These are phyloP conservation scores for Athalia circularis DNA, from an alignment of 2,888 invertebrate genomes.

Conservation along the genomic window DNA sequence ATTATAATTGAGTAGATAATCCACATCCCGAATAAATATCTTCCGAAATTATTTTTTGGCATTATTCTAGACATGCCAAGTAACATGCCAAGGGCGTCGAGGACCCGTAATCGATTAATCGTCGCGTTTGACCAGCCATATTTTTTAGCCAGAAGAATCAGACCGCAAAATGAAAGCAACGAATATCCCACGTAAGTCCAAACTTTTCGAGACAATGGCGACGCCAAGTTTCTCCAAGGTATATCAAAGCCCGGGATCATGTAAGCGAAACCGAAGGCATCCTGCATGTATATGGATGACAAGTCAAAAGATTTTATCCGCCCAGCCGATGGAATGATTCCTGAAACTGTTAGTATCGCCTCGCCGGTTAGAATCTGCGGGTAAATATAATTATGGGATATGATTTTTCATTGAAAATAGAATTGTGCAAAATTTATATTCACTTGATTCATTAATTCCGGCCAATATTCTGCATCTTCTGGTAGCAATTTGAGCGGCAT, in stretches of 20 bases:
- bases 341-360: background rate
- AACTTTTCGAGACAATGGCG: background rate
- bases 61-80: background rate
- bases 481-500: slow-evolving; percentile 24
- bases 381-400: background rate
- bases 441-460: too few species aligned
- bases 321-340: background rate
- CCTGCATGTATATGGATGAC: slow-evolving; percentile 22
- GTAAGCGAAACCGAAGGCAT: slow-evolving; percentile 5
- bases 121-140: background rate
- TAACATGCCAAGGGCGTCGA: slow-evolving; percentile 15
- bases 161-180: background rate
- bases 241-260: background rate
- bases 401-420: background rate
- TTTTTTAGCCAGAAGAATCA: slow-evolving; percentile 3
- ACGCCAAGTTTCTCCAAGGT: slow-evolving; percentile 8
- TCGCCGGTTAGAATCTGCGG: slow-evolving; percentile 9
- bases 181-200: background rate
- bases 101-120: background rate
- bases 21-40: slow-evolving; percentile 25
- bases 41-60: slow-evolving; percentile 8
- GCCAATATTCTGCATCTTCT: background rate
- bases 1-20: slow-evolving; percentile 14
- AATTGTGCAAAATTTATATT: too few species aligned
- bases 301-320: background rate